phyloP scores from a whole-genome alignment of 1,140 invertebrate genomes.

The Megalopta genalis region DNA sequence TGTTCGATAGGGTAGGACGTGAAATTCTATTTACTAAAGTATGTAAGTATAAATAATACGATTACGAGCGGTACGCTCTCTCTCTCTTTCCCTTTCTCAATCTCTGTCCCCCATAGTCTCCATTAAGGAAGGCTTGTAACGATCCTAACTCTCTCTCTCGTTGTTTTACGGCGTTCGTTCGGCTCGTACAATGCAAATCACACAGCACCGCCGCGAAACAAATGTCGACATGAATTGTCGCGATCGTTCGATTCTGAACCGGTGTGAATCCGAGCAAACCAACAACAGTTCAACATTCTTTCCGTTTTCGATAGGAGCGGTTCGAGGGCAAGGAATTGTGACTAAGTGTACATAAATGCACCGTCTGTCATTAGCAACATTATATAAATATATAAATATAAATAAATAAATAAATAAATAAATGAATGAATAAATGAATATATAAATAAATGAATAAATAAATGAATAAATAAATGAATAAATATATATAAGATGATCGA shows the following conservation, averaged over 20 bases:
- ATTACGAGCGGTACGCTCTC: background rate
- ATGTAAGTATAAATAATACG: background rate
- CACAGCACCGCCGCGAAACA: background rate
- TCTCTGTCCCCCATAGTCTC: background rate
- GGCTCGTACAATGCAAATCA: constrained; percentile 22
- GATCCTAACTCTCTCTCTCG: background rate
- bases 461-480: constrained; percentile 61
- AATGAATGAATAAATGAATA: constrained; percentile 58
- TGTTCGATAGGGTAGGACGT: constrained; percentile 29
- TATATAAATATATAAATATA: constrained; percentile 71
- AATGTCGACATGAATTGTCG: constrained; percentile 7
- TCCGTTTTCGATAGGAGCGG: constrained; percentile 42
- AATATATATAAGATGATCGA: background rate
- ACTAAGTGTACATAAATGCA: constrained; percentile 78
- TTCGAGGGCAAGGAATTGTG: constrained; percentile 73
- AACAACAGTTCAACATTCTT: background rate
- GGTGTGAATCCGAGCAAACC: constrained; percentile 25
- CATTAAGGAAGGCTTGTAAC: background rate
- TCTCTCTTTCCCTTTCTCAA: background rate
- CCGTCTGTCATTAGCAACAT: constrained; percentile 74
- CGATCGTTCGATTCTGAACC: background rate
- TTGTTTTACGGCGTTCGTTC: constrained; percentile 51
- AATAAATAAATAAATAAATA: constrained; percentile 59
- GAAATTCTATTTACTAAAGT: constrained; percentile 44
- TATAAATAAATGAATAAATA: constrained; percentile 59